A percentile compares a stretch with the other conserved stretches of the same genome.
Conservation (phyloP, 2,113 vertebrate genomes). For the Cephalopterus ornatus region DNA sequence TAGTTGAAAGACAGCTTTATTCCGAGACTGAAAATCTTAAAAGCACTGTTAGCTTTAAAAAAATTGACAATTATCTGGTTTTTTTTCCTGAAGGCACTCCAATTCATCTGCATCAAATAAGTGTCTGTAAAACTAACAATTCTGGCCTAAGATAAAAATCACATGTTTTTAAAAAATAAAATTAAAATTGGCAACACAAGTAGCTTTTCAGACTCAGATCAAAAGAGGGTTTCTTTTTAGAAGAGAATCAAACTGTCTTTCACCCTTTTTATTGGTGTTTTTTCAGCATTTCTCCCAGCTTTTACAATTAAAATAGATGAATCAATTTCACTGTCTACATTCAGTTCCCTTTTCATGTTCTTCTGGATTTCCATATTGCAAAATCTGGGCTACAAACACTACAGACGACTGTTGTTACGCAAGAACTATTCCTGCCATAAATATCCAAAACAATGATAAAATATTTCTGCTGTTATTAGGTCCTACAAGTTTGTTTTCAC, state of each 20-base stretch:
- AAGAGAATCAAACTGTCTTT: slow-evolving; percentile 55
- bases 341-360: slow-evolving; percentile 56
- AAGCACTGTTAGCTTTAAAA: slow-evolving; percentile 44
- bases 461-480: slow-evolving; percentile 54
- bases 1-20: slow-evolving; percentile 31
- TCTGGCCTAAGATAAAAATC: slow-evolving; percentile 64
- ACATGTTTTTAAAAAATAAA: slow-evolving; percentile 66
- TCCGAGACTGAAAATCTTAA: slow-evolving; percentile 18
- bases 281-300: slow-evolving; percentile 39
- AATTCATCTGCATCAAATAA: slow-evolving; percentile 68
- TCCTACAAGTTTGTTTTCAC: slow-evolving; percentile 59
- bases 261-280: slow-evolving; percentile 56
- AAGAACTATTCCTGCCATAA: slow-evolving; percentile 34
- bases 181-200: slow-evolving; percentile 60
- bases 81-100: slow-evolving; percentile 46
- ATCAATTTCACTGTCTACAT: slow-evolving; percentile 52
- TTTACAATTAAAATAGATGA: slow-evolving; percentile 54
- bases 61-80: slow-evolving; percentile 51
- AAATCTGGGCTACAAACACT: background rate
- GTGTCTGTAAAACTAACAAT: slow-evolving; percentile 48
- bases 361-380: slow-evolving; percentile 56
- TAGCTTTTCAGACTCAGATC: slow-evolving; percentile 61
- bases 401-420: slow-evolving; percentile 7
- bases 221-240: slow-evolving; percentile 43
- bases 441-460: slow-evolving; percentile 53